Conservation (phyloP, 2,113 vertebrate species). For the Geococcyx californianus region DNA sequence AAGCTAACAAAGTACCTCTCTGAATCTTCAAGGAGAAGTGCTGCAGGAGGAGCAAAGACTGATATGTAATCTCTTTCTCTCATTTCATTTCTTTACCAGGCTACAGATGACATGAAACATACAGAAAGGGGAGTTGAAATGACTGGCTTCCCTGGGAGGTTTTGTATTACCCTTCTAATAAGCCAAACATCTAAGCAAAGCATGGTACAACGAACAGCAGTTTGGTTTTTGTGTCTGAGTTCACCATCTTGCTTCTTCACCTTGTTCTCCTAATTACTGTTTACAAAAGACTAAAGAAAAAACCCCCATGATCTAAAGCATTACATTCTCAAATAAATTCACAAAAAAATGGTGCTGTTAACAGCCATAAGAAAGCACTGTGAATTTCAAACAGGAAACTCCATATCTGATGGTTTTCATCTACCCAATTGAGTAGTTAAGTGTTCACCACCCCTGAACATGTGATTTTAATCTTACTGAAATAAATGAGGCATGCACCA, state of each 20-base stretch:
- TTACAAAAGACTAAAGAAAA: background rate
- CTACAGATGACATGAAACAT: background rate
- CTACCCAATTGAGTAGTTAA: background rate
- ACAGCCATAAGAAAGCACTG: background rate
- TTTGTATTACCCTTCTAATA: background rate
- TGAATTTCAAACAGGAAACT: constrained; percentile 8
- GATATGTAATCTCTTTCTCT: background rate
- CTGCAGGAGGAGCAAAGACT: background rate
- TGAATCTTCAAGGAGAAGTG: background rate
- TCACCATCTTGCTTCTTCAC: background rate
- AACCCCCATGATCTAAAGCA: background rate
- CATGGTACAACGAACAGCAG: background rate
- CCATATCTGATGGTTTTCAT: background rate
- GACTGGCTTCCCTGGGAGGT: background rate
- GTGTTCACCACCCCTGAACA: background rate
- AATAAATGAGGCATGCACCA: constrained; percentile 29
- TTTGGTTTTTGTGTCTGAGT: background rate
- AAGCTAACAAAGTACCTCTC: background rate
- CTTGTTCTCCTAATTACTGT: background rate
- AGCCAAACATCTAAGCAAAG: background rate
- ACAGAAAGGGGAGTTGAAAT: background rate
- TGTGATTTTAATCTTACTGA: constrained; percentile 21
- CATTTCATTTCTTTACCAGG: background rate
- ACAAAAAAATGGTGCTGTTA: background rate
- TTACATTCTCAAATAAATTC: background rate